Evolutionary conservation across 2,113 vertebrate species (phyloP), one percentile per base, ranked within the genome.

Genomic region (Dissostichus mawsoni): DNA sequence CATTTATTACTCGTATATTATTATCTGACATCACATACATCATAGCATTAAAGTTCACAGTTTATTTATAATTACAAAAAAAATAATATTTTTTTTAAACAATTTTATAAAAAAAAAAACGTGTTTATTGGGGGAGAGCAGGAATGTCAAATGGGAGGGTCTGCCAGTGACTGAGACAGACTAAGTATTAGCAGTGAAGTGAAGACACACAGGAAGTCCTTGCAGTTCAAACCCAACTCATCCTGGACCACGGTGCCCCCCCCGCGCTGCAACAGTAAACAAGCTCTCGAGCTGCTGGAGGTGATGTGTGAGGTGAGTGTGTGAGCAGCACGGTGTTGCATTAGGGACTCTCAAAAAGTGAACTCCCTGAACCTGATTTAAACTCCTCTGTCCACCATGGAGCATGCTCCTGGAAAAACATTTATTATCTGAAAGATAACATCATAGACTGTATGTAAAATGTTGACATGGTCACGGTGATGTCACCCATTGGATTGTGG

Each of bases 351-450:
- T 71, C 17, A 71, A 29, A 41, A 55, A 80, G n/a, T 50, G 33
- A 76, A 53, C 65, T 23, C 12, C 2, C 14, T 65, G 76, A n/a
- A 70, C 41, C 67, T 73, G 20, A 45, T 74, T 69, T 48, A 64
- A 57, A 41, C 36, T 71, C 11, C 20, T 75, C 33, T 47, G 50
- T 53, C 14, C 33, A 29, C 12, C 20, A 25, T 18, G 10, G 61
- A 61, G 29, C 48, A 83, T 33, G n/a, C 25, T 57, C 45, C 52
- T 51, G 5, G 47, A 53, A 63, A 29, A 80, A 80, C 58, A 44
- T 69, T 25, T 18, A 45, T 48, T 65, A 65, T 48, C 16, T 50
- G 41, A 61, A 50, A 73, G 16, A 74, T 66, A 41, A 53, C 50
- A 58, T 64, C 36, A 41, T 8, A 41, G 36, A 29, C 29, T 29